Conservation (phyloP, 2,797 vertebrate genomes). For the Sphenodon punctatus region DNA sequence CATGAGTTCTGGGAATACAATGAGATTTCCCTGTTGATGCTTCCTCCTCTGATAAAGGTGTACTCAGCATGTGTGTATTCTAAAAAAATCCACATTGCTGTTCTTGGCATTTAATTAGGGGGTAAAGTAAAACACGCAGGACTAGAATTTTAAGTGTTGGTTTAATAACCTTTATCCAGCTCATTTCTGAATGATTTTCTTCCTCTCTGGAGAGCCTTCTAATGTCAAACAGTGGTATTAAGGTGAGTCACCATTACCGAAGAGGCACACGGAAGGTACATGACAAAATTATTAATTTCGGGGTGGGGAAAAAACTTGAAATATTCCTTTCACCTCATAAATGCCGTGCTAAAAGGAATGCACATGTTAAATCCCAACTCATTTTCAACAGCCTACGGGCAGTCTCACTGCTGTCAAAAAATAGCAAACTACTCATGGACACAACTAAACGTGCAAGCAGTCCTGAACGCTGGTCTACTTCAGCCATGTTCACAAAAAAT, state of each 20-base stretch:
- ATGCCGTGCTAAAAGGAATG: constrained; percentile 15
- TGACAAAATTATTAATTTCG: constrained; percentile 73
- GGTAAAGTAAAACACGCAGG: constrained; percentile 70
- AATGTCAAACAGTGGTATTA: constrained; percentile 77
- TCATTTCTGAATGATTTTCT: constrained; percentile 78
- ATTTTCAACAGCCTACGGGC: constrained; percentile 20
- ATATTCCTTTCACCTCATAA: constrained; percentile 32
- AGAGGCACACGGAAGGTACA: constrained; percentile 60
- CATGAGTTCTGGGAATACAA: neutral
- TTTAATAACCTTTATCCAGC: constrained; percentile 78
- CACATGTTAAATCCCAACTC: constrained; percentile 28
- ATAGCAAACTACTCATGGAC: no score
- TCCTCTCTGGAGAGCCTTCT: constrained; percentile 72
- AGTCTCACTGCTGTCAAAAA: neutral
- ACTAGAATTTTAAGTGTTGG: constrained; percentile 76
- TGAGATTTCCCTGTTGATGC: neutral
- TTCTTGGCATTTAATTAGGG: constrained; percentile 74
- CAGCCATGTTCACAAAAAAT: no score
- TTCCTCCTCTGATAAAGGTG: constrained; percentile 20
- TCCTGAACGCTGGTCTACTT: no score
- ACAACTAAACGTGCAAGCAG: no score
- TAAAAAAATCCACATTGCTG: constrained; percentile 46
- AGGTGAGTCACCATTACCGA: constrained; percentile 68
- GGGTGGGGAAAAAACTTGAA: constrained; percentile 9
- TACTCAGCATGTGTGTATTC: constrained; percentile 25